Evolutionary conservation across 2,888 invertebrate species (phyloP).

Genomic region (Caenorhabditis sinica): DNA sequence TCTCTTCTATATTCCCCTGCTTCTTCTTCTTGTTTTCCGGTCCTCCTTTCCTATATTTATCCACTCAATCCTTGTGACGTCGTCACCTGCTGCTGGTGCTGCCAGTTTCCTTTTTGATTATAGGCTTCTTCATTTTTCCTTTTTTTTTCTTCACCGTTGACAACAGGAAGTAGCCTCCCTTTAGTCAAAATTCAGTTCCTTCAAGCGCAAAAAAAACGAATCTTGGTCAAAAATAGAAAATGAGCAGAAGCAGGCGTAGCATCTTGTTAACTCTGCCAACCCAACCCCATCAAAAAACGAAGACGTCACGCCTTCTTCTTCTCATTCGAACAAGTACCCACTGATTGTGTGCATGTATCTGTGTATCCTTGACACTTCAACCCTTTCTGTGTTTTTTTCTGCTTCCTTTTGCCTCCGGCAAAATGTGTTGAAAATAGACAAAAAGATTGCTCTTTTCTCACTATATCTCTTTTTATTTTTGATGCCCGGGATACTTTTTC

Average conservation of each 20-base stretch:
- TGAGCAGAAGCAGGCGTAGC: background rate
- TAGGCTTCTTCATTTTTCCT: conserved; percentile 18
- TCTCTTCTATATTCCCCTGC: too few relatives aligned
- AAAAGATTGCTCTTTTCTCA: conserved; percentile 31
- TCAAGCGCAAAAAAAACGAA: too few relatives aligned
- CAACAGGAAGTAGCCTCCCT: background rate
- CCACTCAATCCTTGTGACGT: conserved; percentile 31
- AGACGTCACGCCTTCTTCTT: conserved; percentile 1
- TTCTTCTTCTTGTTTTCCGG: conserved; percentile 29
- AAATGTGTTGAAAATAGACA: conserved; percentile 51
- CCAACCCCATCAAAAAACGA: background rate
- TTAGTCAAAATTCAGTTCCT: background rate
- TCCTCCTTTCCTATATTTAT: conserved; percentile 34
- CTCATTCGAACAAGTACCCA: conserved; percentile 58
- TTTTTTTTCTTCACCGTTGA: background rate
- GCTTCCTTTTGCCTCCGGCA: conserved; percentile 8
- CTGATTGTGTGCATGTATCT: conserved; percentile 41
- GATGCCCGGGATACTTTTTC: background rate
- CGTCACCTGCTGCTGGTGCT: background rate
- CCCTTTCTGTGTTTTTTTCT: conserved; percentile 18
- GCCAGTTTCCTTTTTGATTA: conserved; percentile 31
- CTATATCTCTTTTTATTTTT: background rate
- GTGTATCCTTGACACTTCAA: conserved; percentile 34
- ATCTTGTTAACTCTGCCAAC: background rate
- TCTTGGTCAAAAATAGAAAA: too few relatives aligned